Conservation (phyloP, 53 echinoderm and acorn worm species). For the Pentamera pediparva region DNA sequence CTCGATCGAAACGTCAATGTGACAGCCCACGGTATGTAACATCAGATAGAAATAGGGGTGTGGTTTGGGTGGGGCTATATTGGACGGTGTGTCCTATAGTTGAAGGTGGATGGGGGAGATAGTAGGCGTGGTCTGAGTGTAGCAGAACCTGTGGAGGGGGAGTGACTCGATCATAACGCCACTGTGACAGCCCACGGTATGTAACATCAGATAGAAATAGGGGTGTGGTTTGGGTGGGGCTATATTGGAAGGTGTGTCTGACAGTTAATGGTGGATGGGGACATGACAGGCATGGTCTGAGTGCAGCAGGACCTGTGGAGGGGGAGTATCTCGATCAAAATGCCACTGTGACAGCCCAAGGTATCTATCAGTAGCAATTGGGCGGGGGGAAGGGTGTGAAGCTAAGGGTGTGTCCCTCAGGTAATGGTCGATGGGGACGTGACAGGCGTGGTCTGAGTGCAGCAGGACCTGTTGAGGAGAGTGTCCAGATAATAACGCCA, state of each 20-base stretch:
- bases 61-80: too few relatives aligned
- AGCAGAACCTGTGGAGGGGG: slow-evolving; percentile 68
- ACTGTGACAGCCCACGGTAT: not conserved
- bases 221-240: too few relatives aligned
- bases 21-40: not conserved
- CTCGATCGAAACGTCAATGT: not conserved
- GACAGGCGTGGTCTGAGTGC: slow-evolving; percentile 84
- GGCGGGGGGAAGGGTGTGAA: too few relatives aligned
- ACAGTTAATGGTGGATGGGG: slow-evolving; percentile 91
- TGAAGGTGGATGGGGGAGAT: slow-evolving; percentile 88
- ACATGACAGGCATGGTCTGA: slow-evolving; percentile 80
- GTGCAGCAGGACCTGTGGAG: slow-evolving; percentile 82
- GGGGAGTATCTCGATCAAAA: not conserved
- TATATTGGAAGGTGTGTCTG: too few relatives aligned
- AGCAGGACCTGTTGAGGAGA: slow-evolving; percentile 92
- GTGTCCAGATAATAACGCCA: slow-evolving; percentile 75
- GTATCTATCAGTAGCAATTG: not conserved
- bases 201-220: not conserved
- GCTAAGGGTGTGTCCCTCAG: too few relatives aligned
- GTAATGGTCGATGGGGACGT: slow-evolving; percentile 85
- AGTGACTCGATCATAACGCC: not conserved
- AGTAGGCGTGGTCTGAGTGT: slow-evolving; percentile 84
- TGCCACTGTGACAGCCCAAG: not conserved
- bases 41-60: not conserved
- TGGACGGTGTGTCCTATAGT: too few relatives aligned